Evolutionary conservation across 2,888 invertebrate species (phyloP).

Genomic region (Chalcosyrphus nemorum): DNA sequence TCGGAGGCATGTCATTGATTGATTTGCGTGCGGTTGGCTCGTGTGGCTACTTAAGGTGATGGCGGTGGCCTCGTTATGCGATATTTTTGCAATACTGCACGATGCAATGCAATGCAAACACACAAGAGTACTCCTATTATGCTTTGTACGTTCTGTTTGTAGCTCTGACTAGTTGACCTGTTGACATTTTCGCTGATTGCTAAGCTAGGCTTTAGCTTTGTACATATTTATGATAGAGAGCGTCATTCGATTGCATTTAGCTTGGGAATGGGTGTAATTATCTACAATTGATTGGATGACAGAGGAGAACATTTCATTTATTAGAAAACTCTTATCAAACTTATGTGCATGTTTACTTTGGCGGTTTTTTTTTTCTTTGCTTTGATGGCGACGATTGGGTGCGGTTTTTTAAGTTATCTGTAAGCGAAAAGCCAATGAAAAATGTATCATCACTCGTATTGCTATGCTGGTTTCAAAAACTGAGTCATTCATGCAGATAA

Average conservation of each 20-base stretch:
- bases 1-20: constrained; percentile 45
- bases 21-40: constrained; percentile 64
- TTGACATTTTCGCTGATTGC: constrained; percentile 59
- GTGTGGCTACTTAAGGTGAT: constrained; percentile 51
- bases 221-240: not conserved
- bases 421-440: not conserved
- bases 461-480: not conserved
- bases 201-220: constrained; percentile 14
- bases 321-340: constrained; percentile 39
- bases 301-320: constrained; percentile 13
- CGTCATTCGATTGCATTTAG: constrained; percentile 24
- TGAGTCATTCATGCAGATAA: not conserved
- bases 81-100: constrained; percentile 19
- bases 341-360: not conserved
- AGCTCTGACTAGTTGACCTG: constrained; percentile 37
- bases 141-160: constrained; percentile 31
- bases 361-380: not conserved
- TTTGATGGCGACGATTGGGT: constrained; percentile 1
- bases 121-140: not conserved
- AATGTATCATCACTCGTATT: not conserved
- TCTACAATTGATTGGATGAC: constrained; percentile 33
- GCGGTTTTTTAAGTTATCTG: not conserved
- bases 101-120: not conserved
- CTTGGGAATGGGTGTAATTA: constrained; percentile 34
- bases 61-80: constrained; percentile 41